Evolutionary conservation across 1,140 invertebrate species (phyloP), one percentile per base, ranked within the genome.

Genomic region (Halyomorpha halys): DNA sequence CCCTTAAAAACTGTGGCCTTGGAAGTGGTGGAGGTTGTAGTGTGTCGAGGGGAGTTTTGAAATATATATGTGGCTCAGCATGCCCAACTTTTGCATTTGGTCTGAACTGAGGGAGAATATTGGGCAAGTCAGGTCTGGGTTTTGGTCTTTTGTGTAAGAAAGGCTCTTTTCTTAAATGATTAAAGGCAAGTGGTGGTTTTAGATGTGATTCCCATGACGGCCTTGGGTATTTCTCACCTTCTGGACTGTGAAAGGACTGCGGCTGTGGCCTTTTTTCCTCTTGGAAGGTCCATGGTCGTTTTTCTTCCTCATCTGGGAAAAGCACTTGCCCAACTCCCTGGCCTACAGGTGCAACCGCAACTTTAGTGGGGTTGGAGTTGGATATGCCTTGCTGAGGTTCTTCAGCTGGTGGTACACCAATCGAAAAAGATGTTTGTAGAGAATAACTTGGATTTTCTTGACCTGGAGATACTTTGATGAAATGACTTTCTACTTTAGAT

Each of bases 21-120:
- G 77, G 76, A 13, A 77, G 74, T 0, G 75, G 68, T 27, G 74
- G 75, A 0, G 77, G 76, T 21, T 76, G 75, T 11, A 72, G 63
- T n/a, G 67, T 68, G 21, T 72, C 71, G 21, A 65, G 59, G 15
- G 71, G 71, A 30, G 69, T 65, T 60, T 66, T 77, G 9, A 59
- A 25, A 47, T 59, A 59, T 44, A 47, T 21, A 23, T 30, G 51
- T 21, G 73, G 72, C 65, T 81, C 81, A 1, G 77, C 77, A 19
- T 76, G 74, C 0, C 81, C 82, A 3, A 80, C 74, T 68, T 82
- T 82, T 0, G 81, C 79, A 66, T 86, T 86, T 0, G 85, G 85
- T 59, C 84, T 74, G 63, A 86, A 86, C 69, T 86, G 84, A 0
- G 85, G 85, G 39, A 86, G 68, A 67, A 86, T 86, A 68, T 86